These are phyloP conservation scores for Tiaroga cobitis DNA, from an alignment of 2,797 vertebrate genomes.

Conservation along the genomic window DNA sequence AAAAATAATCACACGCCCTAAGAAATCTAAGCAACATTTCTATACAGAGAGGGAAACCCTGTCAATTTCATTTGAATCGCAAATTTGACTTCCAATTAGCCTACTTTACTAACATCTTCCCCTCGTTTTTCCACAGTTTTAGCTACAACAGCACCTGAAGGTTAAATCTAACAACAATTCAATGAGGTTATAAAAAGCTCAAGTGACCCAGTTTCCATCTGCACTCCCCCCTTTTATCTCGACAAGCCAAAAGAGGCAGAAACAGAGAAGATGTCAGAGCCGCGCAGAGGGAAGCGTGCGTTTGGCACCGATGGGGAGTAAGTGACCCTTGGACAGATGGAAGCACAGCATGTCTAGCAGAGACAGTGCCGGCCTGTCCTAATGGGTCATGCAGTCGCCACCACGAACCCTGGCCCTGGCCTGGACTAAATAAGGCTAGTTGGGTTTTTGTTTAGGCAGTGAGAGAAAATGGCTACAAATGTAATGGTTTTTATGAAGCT, in stretches of 20 bases:
- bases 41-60: neutral
- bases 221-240: constrained; percentile 51
- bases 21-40: neutral
- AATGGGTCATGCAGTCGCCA: constrained; percentile 57
- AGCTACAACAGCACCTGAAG: constrained; percentile 57
- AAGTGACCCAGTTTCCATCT: constrained; percentile 59
- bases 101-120: constrained; percentile 38
- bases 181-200: constrained; percentile 58
- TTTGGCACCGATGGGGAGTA: constrained; percentile 32
- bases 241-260: constrained; percentile 51
- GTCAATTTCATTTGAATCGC: constrained; percentile 8
- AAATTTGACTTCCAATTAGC: constrained; percentile 53
- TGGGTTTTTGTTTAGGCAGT: constrained; percentile 14
- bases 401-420: constrained; percentile 64
- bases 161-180: constrained; percentile 59
- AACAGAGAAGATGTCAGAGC: constrained; percentile 45
- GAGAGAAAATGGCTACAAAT: neutral
- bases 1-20: neutral
- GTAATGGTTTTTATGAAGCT: neutral
- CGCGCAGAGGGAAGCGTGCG: constrained; percentile 33
- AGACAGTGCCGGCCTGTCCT: constrained; percentile 58
- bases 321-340: constrained; percentile 71
- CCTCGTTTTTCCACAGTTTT: constrained; percentile 34
- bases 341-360: constrained; percentile 67
- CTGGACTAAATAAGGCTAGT: constrained; percentile 66